Conservation (phyloP, 1,140 invertebrate genomes). For the Hypothenemus hampei region DNA sequence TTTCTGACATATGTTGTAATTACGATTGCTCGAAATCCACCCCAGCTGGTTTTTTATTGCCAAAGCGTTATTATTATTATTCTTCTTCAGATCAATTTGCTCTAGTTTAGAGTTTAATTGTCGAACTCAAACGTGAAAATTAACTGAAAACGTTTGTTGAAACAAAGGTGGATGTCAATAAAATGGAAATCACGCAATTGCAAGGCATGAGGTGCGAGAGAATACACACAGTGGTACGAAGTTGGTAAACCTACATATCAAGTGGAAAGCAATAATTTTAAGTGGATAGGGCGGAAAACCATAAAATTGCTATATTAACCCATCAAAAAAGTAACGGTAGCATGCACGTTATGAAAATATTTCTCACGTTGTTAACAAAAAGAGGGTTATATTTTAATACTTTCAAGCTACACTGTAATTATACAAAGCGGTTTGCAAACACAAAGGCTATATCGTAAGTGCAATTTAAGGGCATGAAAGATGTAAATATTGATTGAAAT, state of each 20-base stretch:
- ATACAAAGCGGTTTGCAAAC: neutral
- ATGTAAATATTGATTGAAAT: slow-evolving; percentile 29
- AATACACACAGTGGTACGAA: too few species aligned
- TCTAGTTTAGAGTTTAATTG: too few species aligned
- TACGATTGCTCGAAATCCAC: slow-evolving; percentile 33
- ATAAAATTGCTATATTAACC: neutral
- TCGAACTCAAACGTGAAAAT: too few species aligned
- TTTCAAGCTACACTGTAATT: too few species aligned
- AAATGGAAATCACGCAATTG: too few species aligned
- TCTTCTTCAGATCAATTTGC: too few species aligned
- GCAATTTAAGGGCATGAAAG: slow-evolving; percentile 23
- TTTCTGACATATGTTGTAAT: slow-evolving; percentile 39
- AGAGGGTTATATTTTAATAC: neutral
- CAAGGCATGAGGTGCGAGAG: too few species aligned
- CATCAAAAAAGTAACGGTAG: neutral
- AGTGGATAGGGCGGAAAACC: neutral
- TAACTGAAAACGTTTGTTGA: too few species aligned
- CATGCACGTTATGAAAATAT: slow-evolving; percentile 2
- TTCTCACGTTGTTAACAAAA: neutral
- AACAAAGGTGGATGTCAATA: too few species aligned
- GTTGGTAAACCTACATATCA: neutral
- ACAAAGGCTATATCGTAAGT: slow-evolving; percentile 18
- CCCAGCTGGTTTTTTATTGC: slow-evolving; percentile 35
- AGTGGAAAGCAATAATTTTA: neutral
- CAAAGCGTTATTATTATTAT: too few species aligned